Base-by-base conservation (phyloP, 2,888 invertebrate species). In the Myopa tessellatipennis region DNA sequence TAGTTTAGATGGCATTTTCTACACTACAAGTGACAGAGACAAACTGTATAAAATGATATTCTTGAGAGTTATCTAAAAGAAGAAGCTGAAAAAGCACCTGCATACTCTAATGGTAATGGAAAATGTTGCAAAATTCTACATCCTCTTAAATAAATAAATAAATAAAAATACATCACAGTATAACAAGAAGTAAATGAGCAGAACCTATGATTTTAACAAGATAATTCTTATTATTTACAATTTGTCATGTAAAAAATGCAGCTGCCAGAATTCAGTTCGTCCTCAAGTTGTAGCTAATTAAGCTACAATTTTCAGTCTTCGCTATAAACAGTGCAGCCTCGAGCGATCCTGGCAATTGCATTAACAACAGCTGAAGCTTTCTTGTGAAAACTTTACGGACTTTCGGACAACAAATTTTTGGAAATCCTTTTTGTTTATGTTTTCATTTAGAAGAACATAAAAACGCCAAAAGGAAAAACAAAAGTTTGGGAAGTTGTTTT, bases 261-360 rank as follows among this genome's bases (percentile, higher is more conserved):
- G 4, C 40, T 40, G 40, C 40, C 40, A 40, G 40, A 26, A 45
- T 45, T 14, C 67, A 67, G 40, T 8, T 36, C 36, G 16, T 16
- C 40, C 67, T 40, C 16, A 67, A 67, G 67, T 38, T 40, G 26
- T n/a, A 67, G 40, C 40, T 45, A 67, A 67, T 67, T 67, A 67
- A 67, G 67, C 38, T 26, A 26, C 26, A 67, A 67, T 45, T 67
- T 67, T 40, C 3, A 58, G 16, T 58, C 16, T 4, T 14, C n/a
- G 14, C 40, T 67, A 16, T 40, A 67, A n/a, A 18, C 36, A 40
- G 5, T 14, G 34, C n/a, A 10, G n/a, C 67, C 40, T 34, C 40
- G 36, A 67, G 67, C 67, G 18, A n/a, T 67, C 67, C 16, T 67
- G 40, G 67, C 45, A n/a, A 67, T 67, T 67, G 40, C 36, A 36